phyloP scores from a whole-genome alignment of 2,797 vertebrate genomes.

The Pseudochromis fuscus region DNA sequence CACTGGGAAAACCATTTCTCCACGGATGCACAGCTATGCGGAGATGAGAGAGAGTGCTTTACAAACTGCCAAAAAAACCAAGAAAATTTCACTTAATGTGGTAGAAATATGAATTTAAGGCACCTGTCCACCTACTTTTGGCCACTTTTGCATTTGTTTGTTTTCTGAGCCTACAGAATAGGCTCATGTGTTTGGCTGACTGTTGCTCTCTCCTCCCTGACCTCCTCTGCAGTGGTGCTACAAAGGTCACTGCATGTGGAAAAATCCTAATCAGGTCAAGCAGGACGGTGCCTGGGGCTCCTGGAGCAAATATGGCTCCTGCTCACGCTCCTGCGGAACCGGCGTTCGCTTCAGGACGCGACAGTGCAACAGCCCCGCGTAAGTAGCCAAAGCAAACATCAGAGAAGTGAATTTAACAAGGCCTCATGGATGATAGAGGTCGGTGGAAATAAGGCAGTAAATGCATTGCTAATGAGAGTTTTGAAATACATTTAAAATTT shows the following conservation, averaged over 20 bases:
- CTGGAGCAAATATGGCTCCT: constrained; percentile 95
- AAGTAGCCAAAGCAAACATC: constrained; percentile 59
- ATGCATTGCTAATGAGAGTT: too few relatives aligned
- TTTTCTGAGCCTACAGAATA: too few relatives aligned
- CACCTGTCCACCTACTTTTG: neutral
- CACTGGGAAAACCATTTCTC: neutral
- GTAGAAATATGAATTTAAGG: too few relatives aligned
- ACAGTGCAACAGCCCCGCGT: constrained; percentile 95
- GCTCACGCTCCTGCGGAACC: constrained; percentile 94
- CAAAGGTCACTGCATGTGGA: constrained; percentile 99
- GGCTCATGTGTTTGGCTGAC: constrained; percentile 5
- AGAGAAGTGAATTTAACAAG: too few relatives aligned
- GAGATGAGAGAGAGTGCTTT: too few relatives aligned
- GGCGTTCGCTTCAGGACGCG: constrained; percentile 95
- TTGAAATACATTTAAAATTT: too few relatives aligned
- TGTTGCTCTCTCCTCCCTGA: neutral
- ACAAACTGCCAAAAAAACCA: too few relatives aligned
- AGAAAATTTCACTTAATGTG: too few relatives aligned
- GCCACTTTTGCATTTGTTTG: too few relatives aligned
- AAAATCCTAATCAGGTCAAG: constrained; percentile 93
- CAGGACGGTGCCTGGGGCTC: constrained; percentile 94
- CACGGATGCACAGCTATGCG: neutral
- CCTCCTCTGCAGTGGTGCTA: constrained; percentile 92
- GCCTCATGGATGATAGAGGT: too few relatives aligned
- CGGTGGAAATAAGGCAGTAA: too few relatives aligned